Base-by-base conservation (phyloP, 2,888 invertebrate species). In the Lapara coniferarum region DNA sequence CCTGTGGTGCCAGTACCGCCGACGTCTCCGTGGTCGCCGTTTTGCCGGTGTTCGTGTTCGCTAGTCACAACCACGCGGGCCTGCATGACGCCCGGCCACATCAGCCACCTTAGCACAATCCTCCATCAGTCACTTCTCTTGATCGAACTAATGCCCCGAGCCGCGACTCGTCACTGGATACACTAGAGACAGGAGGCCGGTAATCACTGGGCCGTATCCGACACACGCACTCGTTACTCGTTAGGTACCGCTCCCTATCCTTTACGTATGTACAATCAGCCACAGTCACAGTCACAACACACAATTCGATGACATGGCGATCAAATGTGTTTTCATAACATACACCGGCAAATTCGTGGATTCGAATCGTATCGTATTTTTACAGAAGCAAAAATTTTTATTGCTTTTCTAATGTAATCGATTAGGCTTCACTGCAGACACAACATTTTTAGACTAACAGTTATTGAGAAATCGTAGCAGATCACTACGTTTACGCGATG, bases 291-390 rank as follows among this genome's bases (percentile, higher is more conserved):
- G 84, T 87, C 86, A 85, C 86, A 80, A 82, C 83, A 87, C 87
- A 84, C 81, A 81, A 78, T 79, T 81, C 80, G 74, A 79, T 83
- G 85, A 84, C 86, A 85, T 84, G 82, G 81, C 83, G 80, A 82
- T 82, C 75, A 84, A 85, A 85, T 85, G 87, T 91, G 88, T 92
- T 91, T 88, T 89, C 80, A 85, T 90, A 91, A 92, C 90, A 91
- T 46, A 46, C 59, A 46, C 19, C 59, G 46, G 46, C 59, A 63
- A 59, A 68, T 49, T 52, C 30, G 55, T 55, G 46, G 63, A 55
- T 53, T 63, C 70, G 66, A 52, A 59, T 63, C 51, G 46, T 52
- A 4, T 63, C 59, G 59, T 63, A 46, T 46, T 63, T 63, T 63
- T 16, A 63, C 59, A 44, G n/a, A 59, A 44, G 46, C 46, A 16